Percentiles rank a stretch among this genome's conserved stretches.
These are phyloP conservation scores for Helicorthomorpha holstii DNA, from an alignment of 1,140 invertebrate species.

Conservation along the genomic window DNA sequence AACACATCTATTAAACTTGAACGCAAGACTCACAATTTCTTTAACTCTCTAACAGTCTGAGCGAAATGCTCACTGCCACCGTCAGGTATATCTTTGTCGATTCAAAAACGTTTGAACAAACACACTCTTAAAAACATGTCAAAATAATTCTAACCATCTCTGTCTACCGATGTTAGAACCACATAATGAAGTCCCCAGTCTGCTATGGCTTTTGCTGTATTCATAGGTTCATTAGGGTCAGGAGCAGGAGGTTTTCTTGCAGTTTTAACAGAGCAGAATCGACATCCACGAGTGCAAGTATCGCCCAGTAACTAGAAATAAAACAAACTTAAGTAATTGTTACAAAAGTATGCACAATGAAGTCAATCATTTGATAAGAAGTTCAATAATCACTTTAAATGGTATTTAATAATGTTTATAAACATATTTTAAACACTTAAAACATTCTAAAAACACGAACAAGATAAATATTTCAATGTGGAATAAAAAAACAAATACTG, in stretches of 20 bases:
- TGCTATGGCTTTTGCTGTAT: slow-evolving; percentile 81
- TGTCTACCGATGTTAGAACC: slow-evolving; percentile 92
- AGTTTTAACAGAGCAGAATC: slow-evolving; percentile 99
- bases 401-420: too few species aligned
- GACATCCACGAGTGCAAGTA: slow-evolving; percentile 73
- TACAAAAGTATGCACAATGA: not conserved
- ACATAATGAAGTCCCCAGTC: slow-evolving; percentile 95
- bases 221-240: slow-evolving; percentile 76
- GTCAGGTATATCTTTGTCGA: slow-evolving; percentile 56
- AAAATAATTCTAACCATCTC: slow-evolving; percentile 51
- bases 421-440: too few species aligned
- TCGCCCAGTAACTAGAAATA: slow-evolving; percentile 65
- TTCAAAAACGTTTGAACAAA: too few species aligned
- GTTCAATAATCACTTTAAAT: too few species aligned
- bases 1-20: not conserved
- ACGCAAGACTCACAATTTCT: slow-evolving; percentile 22
- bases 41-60: slow-evolving; percentile 55
- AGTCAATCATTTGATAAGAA: not conserved
- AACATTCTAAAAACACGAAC: too few species aligned
- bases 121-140: slow-evolving; percentile 6
- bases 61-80: slow-evolving; percentile 84
- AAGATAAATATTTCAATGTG: too few species aligned
- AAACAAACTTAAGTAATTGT: slow-evolving; percentile 4
- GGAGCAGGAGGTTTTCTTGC: slow-evolving; percentile 72
- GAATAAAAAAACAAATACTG: too few species aligned